Conservation (phyloP, 2,888 invertebrate genomes). For the Endotricha flammealis region DNA sequence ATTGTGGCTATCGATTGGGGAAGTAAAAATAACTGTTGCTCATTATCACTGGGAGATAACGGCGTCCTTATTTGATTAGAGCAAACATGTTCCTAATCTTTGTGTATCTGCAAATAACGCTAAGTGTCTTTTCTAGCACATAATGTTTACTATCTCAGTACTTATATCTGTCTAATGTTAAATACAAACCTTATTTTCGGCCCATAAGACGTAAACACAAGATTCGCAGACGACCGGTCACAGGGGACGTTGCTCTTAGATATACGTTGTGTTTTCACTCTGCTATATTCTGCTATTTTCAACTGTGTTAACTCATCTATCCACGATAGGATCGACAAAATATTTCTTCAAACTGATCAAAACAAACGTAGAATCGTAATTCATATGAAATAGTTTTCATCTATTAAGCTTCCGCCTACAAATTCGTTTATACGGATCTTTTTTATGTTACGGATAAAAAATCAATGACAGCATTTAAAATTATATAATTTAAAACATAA, state of each 20-base stretch:
- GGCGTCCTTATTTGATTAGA: conserved; percentile 22
- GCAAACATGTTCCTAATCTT: conserved; percentile 17
- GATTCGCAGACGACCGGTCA: conserved; percentile 46
- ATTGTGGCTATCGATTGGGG: conserved; percentile 32
- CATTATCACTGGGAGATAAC: conserved; percentile 19
- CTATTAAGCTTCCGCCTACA: too few relatives aligned
- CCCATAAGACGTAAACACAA: conserved; percentile 50
- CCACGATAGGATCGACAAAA: too few relatives aligned
- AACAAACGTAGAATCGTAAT: too few relatives aligned
- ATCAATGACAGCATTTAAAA: too few relatives aligned
- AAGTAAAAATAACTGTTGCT: conserved; percentile 23
- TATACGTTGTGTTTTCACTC: conserved; percentile 26
- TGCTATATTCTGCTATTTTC: conserved; percentile 12
- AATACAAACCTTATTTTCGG: conserved; percentile 43
- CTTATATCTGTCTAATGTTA: background rate
- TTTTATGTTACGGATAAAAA: too few relatives aligned
- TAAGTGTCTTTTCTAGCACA: conserved; percentile 7
- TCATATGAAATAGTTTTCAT: too few relatives aligned
- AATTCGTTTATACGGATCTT: too few relatives aligned
- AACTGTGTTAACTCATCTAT: background rate
- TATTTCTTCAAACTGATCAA: too few relatives aligned
- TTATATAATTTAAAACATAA: too few relatives aligned
- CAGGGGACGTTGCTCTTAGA: conserved; percentile 58
- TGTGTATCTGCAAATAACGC: conserved; percentile 18
- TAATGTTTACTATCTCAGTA: conserved; percentile 16